Evolutionary conservation across 2,797 vertebrate genomes (phyloP).

Genomic region (Menidia menidia): DNA sequence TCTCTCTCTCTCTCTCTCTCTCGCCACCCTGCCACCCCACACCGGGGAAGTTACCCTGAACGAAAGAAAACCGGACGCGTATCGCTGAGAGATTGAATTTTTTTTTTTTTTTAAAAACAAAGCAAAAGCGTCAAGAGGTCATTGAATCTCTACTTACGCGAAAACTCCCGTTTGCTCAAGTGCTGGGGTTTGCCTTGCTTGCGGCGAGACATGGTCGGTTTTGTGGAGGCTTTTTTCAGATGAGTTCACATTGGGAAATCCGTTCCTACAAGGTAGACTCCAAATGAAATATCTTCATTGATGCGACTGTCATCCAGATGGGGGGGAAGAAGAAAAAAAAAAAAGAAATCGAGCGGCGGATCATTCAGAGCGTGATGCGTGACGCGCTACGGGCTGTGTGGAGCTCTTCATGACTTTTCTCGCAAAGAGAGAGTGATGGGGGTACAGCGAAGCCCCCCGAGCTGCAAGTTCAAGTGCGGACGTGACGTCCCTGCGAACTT

Average conservation of each 20-base stretch:
- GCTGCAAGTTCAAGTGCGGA: slow-evolving; percentile 99
- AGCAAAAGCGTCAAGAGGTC: slow-evolving; percentile 39
- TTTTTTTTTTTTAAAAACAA: not conserved
- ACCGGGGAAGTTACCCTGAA: slow-evolving; percentile 40
- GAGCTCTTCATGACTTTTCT: slow-evolving; percentile 94
- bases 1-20: no score
- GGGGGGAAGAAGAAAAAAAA: not conserved
- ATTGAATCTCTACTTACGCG: slow-evolving; percentile 91
- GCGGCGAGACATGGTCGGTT: slow-evolving; percentile 97
- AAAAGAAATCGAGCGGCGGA: slow-evolving; percentile 82
- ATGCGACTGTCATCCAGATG: slow-evolving; percentile 94
- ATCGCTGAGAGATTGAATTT: slow-evolving; percentile 20
- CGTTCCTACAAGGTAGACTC: slow-evolving; percentile 91
- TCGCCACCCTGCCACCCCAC: no score
- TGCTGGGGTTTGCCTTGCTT: slow-evolving; percentile 99
- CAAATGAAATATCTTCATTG: slow-evolving; percentile 95
- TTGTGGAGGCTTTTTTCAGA: slow-evolving; percentile 85
- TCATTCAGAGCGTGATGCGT: slow-evolving; percentile 90
- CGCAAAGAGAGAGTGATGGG: slow-evolving; percentile 79
- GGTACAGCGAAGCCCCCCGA: slow-evolving; percentile 91
- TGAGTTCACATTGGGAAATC: slow-evolving; percentile 98
- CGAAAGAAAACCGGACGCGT: slow-evolving; percentile 20
- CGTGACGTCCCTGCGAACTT: slow-evolving; percentile 99
- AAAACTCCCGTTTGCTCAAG: slow-evolving; percentile 99
- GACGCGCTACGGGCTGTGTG: slow-evolving; percentile 90